Base-by-base conservation (phyloP, 2,797 vertebrate genomes). In the Telmatherina bonti region DNA sequence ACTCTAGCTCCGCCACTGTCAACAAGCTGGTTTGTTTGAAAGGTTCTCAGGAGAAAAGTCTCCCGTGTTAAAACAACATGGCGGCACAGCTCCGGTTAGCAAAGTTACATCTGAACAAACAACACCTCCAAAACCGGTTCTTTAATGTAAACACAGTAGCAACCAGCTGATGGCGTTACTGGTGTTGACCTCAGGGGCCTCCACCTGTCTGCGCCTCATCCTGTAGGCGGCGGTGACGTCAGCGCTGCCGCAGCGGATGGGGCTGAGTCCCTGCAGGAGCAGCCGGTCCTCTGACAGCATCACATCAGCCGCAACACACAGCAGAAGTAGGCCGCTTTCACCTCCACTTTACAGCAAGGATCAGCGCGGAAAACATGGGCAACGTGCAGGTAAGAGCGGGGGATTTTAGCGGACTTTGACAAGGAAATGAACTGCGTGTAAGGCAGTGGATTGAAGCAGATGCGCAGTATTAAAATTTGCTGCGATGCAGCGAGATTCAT, bases 311-410 rank as follows among this genome's bases (percentile, higher is more conserved):
- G 38, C 57, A 1, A 36, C 38, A n/a, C 26, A 38, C n/a, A 36
- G 52, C 43, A 20, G 31, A 33, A 13, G 59, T 13, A 63, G 33
- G 27, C 62, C 66, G 7, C 43, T 24, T 16, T 7, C 27, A 24
- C 13, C 26, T 13, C 10, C 29, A 27, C 61, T 18, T 54, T 20
- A 47, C 20, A 74, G 12, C 58, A 30, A 27, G 5, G 31, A 7
- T 47, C 57, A 16, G 27, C 0, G 30, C 22, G 13, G 10, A 56
- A n/a, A 38, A 66, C 26, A 76, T 76, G 74, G 74, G 74, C 41
- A 76, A 76, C 74, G 52, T 71, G 3, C 74, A 76, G 62, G 74
- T 76, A 71, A 51, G 57, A 15, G 10, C n/a, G 20, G 16, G 15
- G 8, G 7, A 56, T 22, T 26, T 20, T 1, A 20, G 9, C 26